These are phyloP conservation scores for Apostichopus californicus DNA, from an alignment of 35 echinoderm and acorn worm genomes.

Conservation along the genomic window DNA sequence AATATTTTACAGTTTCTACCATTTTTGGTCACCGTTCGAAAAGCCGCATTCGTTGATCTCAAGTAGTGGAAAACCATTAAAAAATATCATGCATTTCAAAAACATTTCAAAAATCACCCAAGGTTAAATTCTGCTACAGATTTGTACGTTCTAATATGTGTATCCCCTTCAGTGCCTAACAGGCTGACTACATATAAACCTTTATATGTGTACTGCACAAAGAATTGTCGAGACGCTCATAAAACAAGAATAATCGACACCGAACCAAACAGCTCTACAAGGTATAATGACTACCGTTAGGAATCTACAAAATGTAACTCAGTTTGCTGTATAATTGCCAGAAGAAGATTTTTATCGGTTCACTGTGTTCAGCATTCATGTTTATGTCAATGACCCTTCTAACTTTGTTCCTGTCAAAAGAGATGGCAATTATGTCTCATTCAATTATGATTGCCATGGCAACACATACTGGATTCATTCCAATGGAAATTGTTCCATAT, in stretches of 20 bases:
- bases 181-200: background rate
- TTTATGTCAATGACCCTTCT: slow-evolving; percentile 47
- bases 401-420: slow-evolving; percentile 47
- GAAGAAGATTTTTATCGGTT: background rate
- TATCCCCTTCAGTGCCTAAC: background rate
- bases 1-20: no score
- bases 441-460: slow-evolving; percentile 31
- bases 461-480: slow-evolving; percentile 48
- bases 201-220: background rate
- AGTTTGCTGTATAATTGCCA: background rate
- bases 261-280: background rate
- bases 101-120: no score
- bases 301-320: background rate
- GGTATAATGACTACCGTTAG: background rate
- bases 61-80: no score
- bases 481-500: slow-evolving; percentile 42
- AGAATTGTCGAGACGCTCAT: background rate
- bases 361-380: slow-evolving; percentile 25
- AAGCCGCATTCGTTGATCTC: no score
- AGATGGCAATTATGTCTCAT: slow-evolving; percentile 54
- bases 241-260: background rate
- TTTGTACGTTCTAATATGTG: no score
- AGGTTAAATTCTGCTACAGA: no score
- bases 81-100: no score
- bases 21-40: no score